Percentiles rank a stretch among this genome's conserved stretches.
Evolutionary conservation across 2,888 invertebrate species (phyloP).

Genomic region (Pharmacophagus antenor): DNA sequence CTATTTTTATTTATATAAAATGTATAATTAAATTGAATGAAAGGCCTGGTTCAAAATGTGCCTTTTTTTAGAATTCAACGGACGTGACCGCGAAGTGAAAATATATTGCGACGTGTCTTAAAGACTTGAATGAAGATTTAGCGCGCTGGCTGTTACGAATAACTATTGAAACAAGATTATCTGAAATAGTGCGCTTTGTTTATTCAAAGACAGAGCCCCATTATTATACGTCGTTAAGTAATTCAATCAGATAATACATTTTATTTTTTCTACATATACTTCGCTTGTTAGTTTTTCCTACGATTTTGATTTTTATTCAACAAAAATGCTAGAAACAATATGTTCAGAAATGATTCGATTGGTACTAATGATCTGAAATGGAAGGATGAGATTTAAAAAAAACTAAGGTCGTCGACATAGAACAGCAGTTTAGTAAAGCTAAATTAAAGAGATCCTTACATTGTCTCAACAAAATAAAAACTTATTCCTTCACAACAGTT

Average conservation of each 20-base stretch:
- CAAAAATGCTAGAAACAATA: no score
- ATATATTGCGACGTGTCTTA: constrained; percentile 46
- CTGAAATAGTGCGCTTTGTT: constrained; percentile 2
- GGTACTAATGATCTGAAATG: no score
- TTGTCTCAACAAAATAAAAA: neutral
- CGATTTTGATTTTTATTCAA: neutral
- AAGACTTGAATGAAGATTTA: constrained; percentile 65
- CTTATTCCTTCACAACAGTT: neutral
- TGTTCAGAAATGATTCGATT: no score
- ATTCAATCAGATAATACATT: neutral
- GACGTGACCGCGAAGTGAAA: neutral
- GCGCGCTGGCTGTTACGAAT: constrained; percentile 40
- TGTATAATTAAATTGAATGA: no score
- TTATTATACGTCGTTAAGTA: neutral
- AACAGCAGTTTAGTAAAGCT: no score
- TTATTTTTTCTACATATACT: no score
- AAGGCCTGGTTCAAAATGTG: neutral
- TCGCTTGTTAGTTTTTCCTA: no score
- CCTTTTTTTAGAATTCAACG: neutral
- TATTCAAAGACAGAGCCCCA: neutral
- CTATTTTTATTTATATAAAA: no score
- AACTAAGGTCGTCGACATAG: no score
- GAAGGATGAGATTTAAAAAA: no score
- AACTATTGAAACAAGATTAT: constrained; percentile 24
- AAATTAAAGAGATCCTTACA: no score